A percentile compares a stretch with the other conserved stretches of the same genome.
Conservation (phyloP, 2,113 vertebrate genomes). For the Mustelus asterias region DNA sequence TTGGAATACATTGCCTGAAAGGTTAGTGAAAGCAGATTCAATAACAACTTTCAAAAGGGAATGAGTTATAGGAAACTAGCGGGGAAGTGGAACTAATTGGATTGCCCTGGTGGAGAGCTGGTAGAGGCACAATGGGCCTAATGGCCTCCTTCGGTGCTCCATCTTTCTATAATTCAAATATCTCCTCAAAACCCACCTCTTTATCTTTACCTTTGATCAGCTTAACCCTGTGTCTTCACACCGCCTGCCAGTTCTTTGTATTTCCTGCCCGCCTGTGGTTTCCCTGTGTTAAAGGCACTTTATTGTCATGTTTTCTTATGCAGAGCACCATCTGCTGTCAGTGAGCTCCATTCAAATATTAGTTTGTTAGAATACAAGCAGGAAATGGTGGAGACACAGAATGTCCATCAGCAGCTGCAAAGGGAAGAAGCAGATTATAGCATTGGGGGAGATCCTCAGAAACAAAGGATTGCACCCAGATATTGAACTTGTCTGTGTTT, state of each 20-base stretch:
- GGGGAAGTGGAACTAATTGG: not conserved
- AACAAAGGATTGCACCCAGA: not conserved
- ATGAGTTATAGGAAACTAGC: not conserved
- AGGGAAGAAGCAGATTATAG: not conserved
- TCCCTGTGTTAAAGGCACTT: not conserved
- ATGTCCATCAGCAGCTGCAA: not conserved
- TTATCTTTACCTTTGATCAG: not conserved
- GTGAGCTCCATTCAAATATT: not conserved
- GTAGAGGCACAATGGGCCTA: not conserved
- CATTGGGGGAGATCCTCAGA: not conserved
- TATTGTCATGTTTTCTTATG: not conserved
- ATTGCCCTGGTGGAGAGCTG: not conserved
- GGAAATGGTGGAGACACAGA: not conserved
- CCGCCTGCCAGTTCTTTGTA: not conserved
- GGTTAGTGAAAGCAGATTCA: not conserved
- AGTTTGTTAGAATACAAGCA: not conserved
- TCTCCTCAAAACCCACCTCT: not conserved
- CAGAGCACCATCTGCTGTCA: not conserved
- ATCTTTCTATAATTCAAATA: not conserved
- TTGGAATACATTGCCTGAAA: not conserved
- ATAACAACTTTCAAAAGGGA: constrained; percentile 19
- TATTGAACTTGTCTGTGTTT: not conserved
- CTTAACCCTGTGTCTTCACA: not conserved
- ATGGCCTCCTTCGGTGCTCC: not conserved
- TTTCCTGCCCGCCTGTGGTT: too few species aligned